Percentiles rank a stretch among this genome's conserved stretches.
Conservation (phyloP, 2,113 vertebrate genomes). For the Albula goreensis region DNA sequence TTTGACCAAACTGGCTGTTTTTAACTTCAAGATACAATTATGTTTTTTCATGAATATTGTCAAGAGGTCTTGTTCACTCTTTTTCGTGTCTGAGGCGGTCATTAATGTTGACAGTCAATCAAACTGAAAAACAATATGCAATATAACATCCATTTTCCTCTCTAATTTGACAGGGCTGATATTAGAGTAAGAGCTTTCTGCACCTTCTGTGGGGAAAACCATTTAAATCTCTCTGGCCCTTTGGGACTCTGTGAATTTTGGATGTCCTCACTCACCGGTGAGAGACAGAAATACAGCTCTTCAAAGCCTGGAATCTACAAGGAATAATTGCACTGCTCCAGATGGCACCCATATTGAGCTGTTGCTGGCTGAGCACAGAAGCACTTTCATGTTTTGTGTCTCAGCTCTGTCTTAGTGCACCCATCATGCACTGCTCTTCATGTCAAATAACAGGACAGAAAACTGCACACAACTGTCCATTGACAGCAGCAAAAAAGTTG, state of each 20-base stretch:
- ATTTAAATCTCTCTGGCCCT: conserved; percentile 39
- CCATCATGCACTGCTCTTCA: background rate
- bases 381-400: background rate
- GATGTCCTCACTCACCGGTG: conserved; percentile 49
- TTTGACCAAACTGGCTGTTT: background rate
- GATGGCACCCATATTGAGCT: conserved; percentile 52
- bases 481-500: too few relatives aligned
- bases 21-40: background rate
- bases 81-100: background rate
- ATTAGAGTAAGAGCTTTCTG: conserved; percentile 38
- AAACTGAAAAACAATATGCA: background rate
- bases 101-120: background rate
- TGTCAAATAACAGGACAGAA: background rate
- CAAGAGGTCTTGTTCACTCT: background rate
- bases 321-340: conserved; percentile 51
- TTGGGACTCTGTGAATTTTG: conserved; percentile 46
- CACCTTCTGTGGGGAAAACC: conserved; percentile 36
- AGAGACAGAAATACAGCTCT: background rate
- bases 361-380: conserved; percentile 38
- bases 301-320: conserved; percentile 29
- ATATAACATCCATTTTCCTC: conserved; percentile 26
- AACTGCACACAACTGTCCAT: too few relatives aligned
- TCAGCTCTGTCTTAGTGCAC: background rate
- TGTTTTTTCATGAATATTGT: background rate
- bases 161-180: conserved; percentile 44